These are phyloP conservation scores for Mesorhabditis sp. DNA, from an alignment of 2,888 invertebrate genomes.

Conservation along the genomic window DNA sequence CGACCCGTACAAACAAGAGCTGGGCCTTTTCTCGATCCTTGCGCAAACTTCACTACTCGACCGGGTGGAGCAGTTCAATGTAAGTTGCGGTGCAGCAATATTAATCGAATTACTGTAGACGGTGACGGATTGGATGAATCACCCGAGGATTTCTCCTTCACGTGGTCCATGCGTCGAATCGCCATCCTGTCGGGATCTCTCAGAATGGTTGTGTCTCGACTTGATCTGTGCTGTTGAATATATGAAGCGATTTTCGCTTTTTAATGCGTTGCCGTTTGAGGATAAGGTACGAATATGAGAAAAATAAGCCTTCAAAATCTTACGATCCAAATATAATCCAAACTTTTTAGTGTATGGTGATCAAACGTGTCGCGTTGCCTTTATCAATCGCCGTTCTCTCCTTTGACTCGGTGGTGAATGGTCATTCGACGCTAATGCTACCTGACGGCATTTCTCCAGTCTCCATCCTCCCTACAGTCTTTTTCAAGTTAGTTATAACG, in stretches of 20 bases:
- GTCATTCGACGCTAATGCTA: not conserved
- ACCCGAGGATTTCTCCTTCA: slow-evolving; percentile 2
- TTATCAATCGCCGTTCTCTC: slow-evolving; percentile 2
- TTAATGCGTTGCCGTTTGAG: not conserved
- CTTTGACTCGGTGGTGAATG: not conserved
- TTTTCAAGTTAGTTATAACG: slow-evolving; percentile 1
- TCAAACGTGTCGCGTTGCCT: not conserved
- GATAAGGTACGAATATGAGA: not conserved
- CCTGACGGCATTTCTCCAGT: slow-evolving; percentile 2
- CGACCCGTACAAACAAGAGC: not conserved
- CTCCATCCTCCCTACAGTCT: not conserved
- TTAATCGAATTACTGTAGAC: not conserved
- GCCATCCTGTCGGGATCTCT: slow-evolving; percentile 5
- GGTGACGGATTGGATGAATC: not conserved
- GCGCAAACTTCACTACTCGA: not conserved
- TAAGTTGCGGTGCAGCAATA: not conserved
- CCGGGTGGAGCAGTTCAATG: not conserved
- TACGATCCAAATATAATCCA: not conserved
- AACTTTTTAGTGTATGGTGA: not conserved
- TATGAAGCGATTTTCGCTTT: slow-evolving; percentile 1
- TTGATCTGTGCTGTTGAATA: slow-evolving; percentile 4
- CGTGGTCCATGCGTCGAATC: not conserved
- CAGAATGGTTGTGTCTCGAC: not conserved
- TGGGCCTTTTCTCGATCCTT: not conserved
- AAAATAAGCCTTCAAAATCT: not conserved